These are phyloP conservation scores for Scaptodrosophila latifasciaeformis DNA, from an alignment of 2,888 invertebrate genomes.

Conservation along the genomic window DNA sequence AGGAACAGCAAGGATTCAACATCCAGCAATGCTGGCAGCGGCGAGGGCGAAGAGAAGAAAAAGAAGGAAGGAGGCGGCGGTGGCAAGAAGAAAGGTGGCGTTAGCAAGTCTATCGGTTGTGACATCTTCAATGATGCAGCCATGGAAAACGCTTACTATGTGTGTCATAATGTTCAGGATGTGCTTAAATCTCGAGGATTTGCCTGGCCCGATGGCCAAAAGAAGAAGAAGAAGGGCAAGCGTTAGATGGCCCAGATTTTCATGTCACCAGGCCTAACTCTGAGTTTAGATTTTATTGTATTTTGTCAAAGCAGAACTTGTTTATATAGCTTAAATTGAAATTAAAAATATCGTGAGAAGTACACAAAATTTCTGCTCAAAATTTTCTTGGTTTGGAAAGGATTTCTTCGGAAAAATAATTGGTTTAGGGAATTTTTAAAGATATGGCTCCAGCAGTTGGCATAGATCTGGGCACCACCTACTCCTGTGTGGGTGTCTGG, in stretches of 20 bases:
- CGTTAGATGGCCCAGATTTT: constrained; percentile 75
- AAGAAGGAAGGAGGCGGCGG: constrained; percentile 76
- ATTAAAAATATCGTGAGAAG: too few species aligned
- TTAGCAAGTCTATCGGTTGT: constrained; percentile 82
- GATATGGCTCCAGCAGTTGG: constrained; percentile 80
- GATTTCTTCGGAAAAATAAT: too few species aligned
- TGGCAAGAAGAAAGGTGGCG: constrained; percentile 75
- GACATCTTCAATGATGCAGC: constrained; percentile 92
- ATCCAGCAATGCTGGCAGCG: constrained; percentile 65
- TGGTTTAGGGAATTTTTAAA: too few species aligned
- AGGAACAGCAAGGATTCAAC: constrained; percentile 77
- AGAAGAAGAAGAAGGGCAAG: constrained; percentile 90
- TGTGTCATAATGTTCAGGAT: constrained; percentile 93
- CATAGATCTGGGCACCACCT: constrained; percentile 91
- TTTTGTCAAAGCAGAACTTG: too few species aligned
- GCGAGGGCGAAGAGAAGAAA: constrained; percentile 75
- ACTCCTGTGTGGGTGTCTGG: constrained; percentile 91
- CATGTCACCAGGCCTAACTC: too few species aligned
- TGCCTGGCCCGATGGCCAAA: constrained; percentile 90
- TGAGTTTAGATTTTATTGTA: too few species aligned
- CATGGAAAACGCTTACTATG: constrained; percentile 95
- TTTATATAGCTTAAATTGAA: too few species aligned
- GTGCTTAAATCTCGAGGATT: constrained; percentile 90
- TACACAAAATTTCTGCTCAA: too few species aligned
- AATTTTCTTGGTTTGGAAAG: neutral